Conservation (phyloP, 2,113 vertebrate genomes). For the Falcunculus frontatus region DNA sequence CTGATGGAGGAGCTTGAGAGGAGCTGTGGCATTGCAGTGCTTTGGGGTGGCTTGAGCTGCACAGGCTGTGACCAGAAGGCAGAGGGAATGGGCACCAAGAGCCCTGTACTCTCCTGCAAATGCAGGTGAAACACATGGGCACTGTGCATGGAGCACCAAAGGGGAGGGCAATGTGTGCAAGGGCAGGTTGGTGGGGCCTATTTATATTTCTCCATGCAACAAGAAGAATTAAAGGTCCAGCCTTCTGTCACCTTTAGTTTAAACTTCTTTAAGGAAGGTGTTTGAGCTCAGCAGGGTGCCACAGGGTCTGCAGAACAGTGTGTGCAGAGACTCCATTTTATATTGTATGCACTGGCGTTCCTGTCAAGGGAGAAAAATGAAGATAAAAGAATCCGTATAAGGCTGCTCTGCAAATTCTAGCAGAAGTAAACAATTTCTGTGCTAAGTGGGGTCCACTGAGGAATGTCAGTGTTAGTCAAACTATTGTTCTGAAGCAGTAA, state of each 20-base stretch:
- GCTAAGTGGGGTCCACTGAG: neutral
- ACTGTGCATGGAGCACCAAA: neutral
- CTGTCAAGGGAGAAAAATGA: neutral
- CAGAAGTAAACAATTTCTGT: neutral
- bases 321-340: neutral
- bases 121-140: neutral
- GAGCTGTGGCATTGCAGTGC: neutral
- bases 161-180: neutral
- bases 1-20: neutral
- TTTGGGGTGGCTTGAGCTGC: neutral
- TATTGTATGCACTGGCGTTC: neutral
- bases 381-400: neutral
- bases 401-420: neutral
- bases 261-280: neutral
- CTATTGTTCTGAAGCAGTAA: neutral
- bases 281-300: neutral
- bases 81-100: neutral
- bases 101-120: rapidly evolving
- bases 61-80: neutral
- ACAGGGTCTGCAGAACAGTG: neutral
- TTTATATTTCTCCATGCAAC: neutral
- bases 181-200: neutral
- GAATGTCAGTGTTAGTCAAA: neutral
- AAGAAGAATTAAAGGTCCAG: neutral
- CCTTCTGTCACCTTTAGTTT: neutral